Conservation (phyloP, 2,797 vertebrate genomes). For the Lagocephalus sceleratus region DNA sequence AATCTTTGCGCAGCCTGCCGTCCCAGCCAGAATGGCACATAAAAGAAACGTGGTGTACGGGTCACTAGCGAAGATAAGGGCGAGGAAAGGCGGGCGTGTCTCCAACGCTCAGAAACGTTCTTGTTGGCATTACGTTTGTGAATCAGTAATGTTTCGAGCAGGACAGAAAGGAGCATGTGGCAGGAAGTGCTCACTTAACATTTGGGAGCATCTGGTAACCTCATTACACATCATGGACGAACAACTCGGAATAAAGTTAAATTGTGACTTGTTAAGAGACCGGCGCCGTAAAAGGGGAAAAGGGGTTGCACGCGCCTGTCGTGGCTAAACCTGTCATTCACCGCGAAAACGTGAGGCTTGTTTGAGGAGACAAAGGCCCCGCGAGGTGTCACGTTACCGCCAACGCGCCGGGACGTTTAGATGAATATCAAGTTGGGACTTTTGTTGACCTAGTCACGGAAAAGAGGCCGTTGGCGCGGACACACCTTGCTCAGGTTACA, state of each 20-base stretch:
- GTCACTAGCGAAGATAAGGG: not conserved
- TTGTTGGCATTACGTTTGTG: too few species aligned
- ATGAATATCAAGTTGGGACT: slow-evolving; percentile 27
- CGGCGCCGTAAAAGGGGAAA: not conserved
- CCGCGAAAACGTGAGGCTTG: not conserved
- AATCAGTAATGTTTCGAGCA: slow-evolving; percentile 46
- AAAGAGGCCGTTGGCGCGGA: slow-evolving; percentile 22
- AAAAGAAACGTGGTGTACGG: not conserved
- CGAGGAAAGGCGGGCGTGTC: too few species aligned
- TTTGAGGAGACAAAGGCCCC: slow-evolving; percentile 19
- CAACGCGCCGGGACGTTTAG: slow-evolving; percentile 9
- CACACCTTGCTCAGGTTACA: slow-evolving; percentile 56
- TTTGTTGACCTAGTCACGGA: slow-evolving; percentile 33
- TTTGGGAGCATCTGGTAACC: slow-evolving; percentile 57
- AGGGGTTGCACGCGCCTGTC: not conserved
- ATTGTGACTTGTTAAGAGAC: slow-evolving; percentile 33
- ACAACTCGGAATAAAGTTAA: slow-evolving; percentile 34
- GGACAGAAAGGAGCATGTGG: slow-evolving; percentile 32
- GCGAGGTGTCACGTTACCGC: slow-evolving; percentile 31
- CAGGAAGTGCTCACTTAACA: slow-evolving; percentile 51
- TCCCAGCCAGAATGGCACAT: not conserved
- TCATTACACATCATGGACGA: slow-evolving; percentile 45
- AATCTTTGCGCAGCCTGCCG: too few species aligned
- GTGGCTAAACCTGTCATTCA: not conserved
- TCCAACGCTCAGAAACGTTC: too few species aligned